Evolutionary conservation across 2,113 vertebrate genomes (phyloP), one percentile per base, ranked within the genome.

Genomic region (Gobiocypris rarus): DNA sequence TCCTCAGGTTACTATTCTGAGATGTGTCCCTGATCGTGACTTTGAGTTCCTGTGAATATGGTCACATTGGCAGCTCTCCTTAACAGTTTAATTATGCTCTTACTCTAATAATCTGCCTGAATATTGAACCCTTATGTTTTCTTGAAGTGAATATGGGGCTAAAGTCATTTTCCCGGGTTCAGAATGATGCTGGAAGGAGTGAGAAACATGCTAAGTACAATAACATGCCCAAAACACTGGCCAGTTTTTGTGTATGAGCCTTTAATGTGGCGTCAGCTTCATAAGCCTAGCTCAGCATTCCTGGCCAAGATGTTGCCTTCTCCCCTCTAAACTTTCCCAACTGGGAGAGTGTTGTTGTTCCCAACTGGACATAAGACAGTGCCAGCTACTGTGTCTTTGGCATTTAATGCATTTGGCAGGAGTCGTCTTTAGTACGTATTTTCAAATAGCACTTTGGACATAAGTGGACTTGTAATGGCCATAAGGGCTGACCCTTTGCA

Each of bases 381-480:
- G 82, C 82, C 85, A 86, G 78, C 52, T 61, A 31, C 65, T 45
- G 9, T 56, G 71, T 14, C 76, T 85, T 59, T 87, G 85, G 15
- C 73, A 83, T 48, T 84, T n/a, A 10, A 70, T 65, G 28, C 43
- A 9, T 75, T 83, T 86, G 73, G 61, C 52, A 38, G 45, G 4
- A 59, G 14, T 78, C 77, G 34, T 26, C 45, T 22, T 63, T 3
- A 48, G 52, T 15, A 54, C 9, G 38, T 1, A 4, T 58, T 84
- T 34, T 82, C 63, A 54, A 45, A 45, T 34, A 50, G n/a, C 71
- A 52, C n/a, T 69, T 75, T 65, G 34, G 59, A 63, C 54, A 73
- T 10, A 73, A 85, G 56, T 52, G 28, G 50, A 14, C 34, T 69
- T 34, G 83, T 85, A 56, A 85, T 63, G 38, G 19, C 45, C 43